A percentile compares a stretch with the other conserved stretches of the same genome.
phyloP scores from a whole-genome alignment of 2,797 vertebrate species.

The Graptemys geographica region DNA sequence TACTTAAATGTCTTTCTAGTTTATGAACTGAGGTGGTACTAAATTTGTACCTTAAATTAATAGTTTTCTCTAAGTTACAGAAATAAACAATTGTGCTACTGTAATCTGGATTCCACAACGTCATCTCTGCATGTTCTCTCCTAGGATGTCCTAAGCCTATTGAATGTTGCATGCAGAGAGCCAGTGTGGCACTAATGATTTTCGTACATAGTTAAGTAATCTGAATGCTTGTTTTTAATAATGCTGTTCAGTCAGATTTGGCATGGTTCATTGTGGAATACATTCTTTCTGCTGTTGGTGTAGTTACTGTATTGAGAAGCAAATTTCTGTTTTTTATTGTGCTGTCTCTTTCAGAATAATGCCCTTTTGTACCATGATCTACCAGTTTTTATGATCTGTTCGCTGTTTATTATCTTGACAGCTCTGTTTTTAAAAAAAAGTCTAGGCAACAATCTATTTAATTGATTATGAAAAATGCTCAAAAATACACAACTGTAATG shows the following conservation, averaged over 20 bases:
- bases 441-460: not conserved
- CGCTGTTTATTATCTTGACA: not conserved
- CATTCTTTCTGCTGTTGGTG: not conserved
- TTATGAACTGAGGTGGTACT: not conserved
- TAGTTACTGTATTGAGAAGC: not conserved
- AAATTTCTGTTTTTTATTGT: not conserved
- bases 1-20: not conserved
- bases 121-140: not conserved
- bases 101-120: not conserved
- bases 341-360: not conserved
- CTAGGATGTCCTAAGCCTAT: not conserved
- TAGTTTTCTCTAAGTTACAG: not conserved
- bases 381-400: not conserved
- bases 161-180: not conserved
- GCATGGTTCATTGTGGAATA: not conserved
- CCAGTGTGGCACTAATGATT: not conserved
- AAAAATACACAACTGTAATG: not conserved
- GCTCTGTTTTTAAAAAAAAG: not conserved
- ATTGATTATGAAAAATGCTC: not conserved
- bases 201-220: not conserved
- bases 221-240: constrained; percentile 1
- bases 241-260: not conserved
- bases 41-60: not conserved
- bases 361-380: not conserved
- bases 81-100: not conserved